These are phyloP conservation scores for Tryphoninae sp. DNA, from an alignment of 2,888 invertebrate genomes.

Conservation along the genomic window DNA sequence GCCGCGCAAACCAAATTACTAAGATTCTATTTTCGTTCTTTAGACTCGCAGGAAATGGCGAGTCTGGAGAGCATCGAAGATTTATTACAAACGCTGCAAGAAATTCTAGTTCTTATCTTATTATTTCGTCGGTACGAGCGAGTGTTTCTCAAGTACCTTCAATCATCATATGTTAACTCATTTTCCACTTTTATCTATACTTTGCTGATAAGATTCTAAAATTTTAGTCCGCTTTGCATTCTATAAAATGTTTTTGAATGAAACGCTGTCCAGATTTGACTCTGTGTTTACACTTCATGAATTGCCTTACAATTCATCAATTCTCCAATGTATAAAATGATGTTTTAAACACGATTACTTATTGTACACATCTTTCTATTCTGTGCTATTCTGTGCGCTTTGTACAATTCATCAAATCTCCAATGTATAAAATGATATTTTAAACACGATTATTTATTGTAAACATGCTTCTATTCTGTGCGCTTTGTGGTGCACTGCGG, in stretches of 20 bases:
- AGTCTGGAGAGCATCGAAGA: conserved; percentile 25
- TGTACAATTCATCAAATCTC: no score
- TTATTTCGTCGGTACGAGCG: conserved; percentile 9
- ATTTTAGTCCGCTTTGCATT: neutral
- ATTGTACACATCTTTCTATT: no score
- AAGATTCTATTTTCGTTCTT: conserved; percentile 1
- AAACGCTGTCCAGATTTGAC: no score
- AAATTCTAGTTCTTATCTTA: conserved; percentile 21
- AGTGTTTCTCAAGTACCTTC: conserved; percentile 26
- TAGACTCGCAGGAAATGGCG: neutral
- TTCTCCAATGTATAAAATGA: no score
- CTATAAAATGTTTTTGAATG: neutral
- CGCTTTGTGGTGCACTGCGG: no score
- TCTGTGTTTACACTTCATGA: no score
- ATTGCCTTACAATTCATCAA: no score
- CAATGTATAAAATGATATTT: no score
- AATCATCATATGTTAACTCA: neutral
- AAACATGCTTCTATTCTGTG: no score
- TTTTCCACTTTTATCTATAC: neutral
- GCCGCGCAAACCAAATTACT: neutral
- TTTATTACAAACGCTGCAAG: conserved; percentile 21
- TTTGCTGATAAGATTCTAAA: neutral
- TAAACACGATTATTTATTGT: no score
- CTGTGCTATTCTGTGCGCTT: no score
- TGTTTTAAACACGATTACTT: no score